Evolutionary conservation across 2,888 invertebrate species (phyloP), one percentile per base, ranked within the genome.

Genomic region (Cancer borealis): DNA sequence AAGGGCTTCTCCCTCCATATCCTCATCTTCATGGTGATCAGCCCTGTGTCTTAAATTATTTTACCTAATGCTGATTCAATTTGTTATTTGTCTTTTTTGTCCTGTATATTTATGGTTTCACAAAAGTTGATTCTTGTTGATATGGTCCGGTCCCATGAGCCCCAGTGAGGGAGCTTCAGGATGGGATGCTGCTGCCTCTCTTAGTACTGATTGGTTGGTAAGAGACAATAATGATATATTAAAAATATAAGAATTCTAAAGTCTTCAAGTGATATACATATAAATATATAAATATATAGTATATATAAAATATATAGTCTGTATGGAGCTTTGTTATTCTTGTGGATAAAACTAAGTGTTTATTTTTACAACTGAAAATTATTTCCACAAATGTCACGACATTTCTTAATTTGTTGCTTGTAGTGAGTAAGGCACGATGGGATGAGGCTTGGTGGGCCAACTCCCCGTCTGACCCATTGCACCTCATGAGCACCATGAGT

Each of bases 241-340:
- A 92, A 49, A 49, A 21, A 88, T 88, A 45, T 88, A 87, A 45
- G 84, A 88, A 66, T 49, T 89, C 46, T 66, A 93, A n/a, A 39
- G 30, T 79, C n/a, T 89, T 93, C 73, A 45, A 93, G 73, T 79
- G 73, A 93, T 93, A 93, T 93, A 93, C 88, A 93, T 93, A 93
- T 93, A 89, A 87, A 89, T 93, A 93, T 93, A 84, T 84, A 89
- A 88, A 84, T 93, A 93, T 93, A 93, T 93, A 88, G 60, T 92
- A 92, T 92, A 92, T 84, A 92, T 47, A 73, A 39, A 79, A 87
- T 46, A 46, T 66, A 66, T 66, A 21, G 45, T 66, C 66, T 92
- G 60, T 92, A 92, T 92, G 30, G 88, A 92, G 30, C 88, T 92
- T 88, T 88, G 45, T 88, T 88, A 84, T 92, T 88, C 66, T n/a